Evolutionary conservation across 2,113 vertebrate species (phyloP), one percentile per base, ranked within the genome.

Genomic region (Coreoperca whiteheadi): DNA sequence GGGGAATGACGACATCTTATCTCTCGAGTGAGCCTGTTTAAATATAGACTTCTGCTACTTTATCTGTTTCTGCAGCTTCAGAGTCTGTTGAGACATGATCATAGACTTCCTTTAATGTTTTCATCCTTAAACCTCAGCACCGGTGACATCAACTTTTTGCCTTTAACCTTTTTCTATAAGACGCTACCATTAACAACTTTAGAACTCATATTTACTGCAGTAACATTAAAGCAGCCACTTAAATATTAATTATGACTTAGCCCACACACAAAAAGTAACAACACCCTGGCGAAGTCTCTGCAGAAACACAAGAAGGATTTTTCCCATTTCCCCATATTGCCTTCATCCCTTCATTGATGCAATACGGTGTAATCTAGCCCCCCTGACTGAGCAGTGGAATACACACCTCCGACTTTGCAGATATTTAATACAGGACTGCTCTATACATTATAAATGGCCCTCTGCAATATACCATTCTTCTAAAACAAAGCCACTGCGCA

Each of bases 351-450:
- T 21, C 67, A 72, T 91, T 91, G 89, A 91, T 90, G 89, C 90
- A 92, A 90, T 87, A 65, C 69, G 54, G 48, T 90, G 91, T 87
- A 92, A 94, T 91, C 67, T 64, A 57, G 57, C 59, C 37, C 59
- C 82, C 39, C 43, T 72, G 84, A 82, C 89, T 61, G 78, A 87
- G 82, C 79, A 56, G 57, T 64, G 84, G 70, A 79, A 90, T 32
- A 74, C 71, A 83, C 86, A 81, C 84, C 77, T 85, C 84, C 65
- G 30, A 86, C 79, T 72, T 89, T 84, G 90, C 87, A 91, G 93
- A 92, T 93, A 94, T 93, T 93, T 90, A 94, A 94, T 94, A 93
- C 82, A 86, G 87, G 79, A 66, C 69, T 66, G 54, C 82, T 53
- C 84, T 84, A 92, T 93, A 90, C 91, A 93, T 95, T 92, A 92